Evolutionary conservation across 2,113 vertebrate genomes (phyloP), one percentile per base, ranked within the genome.

Genomic region (Cololabis saira): DNA sequence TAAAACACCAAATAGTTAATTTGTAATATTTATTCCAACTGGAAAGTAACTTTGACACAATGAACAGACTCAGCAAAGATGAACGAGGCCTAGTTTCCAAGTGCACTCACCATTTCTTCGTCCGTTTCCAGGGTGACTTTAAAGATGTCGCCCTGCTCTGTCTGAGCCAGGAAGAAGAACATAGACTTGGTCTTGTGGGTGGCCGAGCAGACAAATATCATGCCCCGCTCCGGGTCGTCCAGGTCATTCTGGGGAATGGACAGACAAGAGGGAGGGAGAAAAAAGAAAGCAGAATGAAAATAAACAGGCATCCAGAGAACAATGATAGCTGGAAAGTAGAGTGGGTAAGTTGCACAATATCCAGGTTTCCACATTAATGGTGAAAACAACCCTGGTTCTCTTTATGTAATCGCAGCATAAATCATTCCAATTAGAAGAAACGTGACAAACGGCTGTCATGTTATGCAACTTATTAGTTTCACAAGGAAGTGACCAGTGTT

Each of bases 121-220:
- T 99, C 98, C 0, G 97, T 99, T 90, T 99, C 98, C 79, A 99
- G 86, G 9, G 98, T 99, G 64, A 99, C 97, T 84, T 99, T 99
- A 74, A 99, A 99, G 78, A 99, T 99, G 83, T 99, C 98, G 1
- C 98, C 98, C 81, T 99, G 98, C 90, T 99, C 97, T 0, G 98
- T 99, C 87, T 99, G 98, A 42, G 97, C 96, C 91, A 99, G 88
- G 90, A 99, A 99, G 87, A 99, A 99, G 89, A 99, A 99, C 98
- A 99, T 99, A 21, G 97, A 97, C 78, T 99, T 99, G 89, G 97
- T 99, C 89, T 99, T 99, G 90, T 99, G 98, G 1, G 98, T 99
- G 21, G 98, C 98, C 55, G 98, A 98, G 88, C 98, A 99, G 74
- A 99, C 98, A 80, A 99, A 99, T 80, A 99, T 98, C 98, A 99